Conservation (phyloP, 2,888 invertebrate genomes). For the Drosophila falleni region DNA sequence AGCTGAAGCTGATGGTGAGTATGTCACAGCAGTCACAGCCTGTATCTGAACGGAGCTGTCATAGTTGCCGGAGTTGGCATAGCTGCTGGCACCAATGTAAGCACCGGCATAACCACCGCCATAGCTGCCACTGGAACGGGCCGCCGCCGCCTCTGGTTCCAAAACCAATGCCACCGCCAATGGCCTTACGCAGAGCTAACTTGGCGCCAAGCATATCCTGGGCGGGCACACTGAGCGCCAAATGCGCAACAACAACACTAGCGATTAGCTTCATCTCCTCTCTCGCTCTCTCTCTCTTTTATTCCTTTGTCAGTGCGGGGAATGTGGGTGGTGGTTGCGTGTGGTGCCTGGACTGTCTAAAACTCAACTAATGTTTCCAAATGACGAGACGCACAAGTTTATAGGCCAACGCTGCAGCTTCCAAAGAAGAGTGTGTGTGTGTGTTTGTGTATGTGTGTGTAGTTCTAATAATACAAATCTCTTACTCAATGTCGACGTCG, state of each 20-base stretch:
- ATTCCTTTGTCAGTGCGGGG: background rate
- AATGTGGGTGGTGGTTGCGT: constrained; percentile 20
- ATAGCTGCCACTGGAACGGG: constrained; percentile 43
- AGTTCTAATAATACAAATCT: constrained; percentile 68
- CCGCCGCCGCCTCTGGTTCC: constrained; percentile 33
- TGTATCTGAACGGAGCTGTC: too few relatives aligned
- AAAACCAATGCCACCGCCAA: too few relatives aligned
- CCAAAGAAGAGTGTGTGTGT: constrained; percentile 10
- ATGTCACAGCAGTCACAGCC: too few relatives aligned
- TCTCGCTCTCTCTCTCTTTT: background rate
- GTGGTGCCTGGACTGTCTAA: constrained; percentile 44
- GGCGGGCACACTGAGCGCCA: constrained; percentile 71
- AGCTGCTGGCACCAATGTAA: constrained; percentile 41
- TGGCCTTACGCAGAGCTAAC: constrained; percentile 73
- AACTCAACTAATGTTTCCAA: constrained; percentile 78
- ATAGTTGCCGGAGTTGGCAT: constrained; percentile 59
- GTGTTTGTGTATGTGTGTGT: constrained; percentile 51
- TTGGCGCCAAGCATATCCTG: constrained; percentile 81
- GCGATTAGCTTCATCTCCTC: constrained; percentile 76
- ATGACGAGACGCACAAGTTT: constrained; percentile 78
- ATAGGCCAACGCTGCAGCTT: constrained; percentile 66
- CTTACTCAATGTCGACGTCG: constrained; percentile 24
- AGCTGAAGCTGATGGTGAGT: too few relatives aligned
- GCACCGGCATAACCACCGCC: constrained; percentile 44
- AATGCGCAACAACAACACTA: constrained; percentile 64